These are phyloP conservation scores for Aix galericulata DNA, from an alignment of 2,113 vertebrate genomes.

Conservation along the genomic window DNA sequence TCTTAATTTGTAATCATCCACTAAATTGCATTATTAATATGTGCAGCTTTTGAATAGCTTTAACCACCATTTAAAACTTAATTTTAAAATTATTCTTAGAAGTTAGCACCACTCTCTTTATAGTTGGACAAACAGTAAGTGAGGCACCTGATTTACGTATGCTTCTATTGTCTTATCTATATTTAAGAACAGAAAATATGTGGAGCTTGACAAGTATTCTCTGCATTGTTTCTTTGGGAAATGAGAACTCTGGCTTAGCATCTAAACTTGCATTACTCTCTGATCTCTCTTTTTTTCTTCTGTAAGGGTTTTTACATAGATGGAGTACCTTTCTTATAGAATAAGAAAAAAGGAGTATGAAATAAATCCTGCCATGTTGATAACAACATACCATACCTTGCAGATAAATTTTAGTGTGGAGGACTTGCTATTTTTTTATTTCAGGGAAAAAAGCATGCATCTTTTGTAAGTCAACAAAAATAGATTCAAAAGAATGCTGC, in stretches of 20 bases:
- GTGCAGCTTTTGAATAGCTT: neutral
- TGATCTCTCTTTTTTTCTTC: neutral
- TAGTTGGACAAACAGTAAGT: neutral
- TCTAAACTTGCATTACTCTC: neutral
- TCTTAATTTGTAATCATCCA: neutral
- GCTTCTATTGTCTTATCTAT: neutral
- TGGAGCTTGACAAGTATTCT: neutral
- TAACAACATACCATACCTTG: neutral
- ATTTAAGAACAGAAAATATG: neutral
- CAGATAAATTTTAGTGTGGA: neutral
- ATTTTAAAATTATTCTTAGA: neutral
- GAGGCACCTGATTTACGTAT: neutral
- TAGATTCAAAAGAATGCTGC: neutral
- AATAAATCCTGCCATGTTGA: neutral
- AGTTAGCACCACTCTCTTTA: neutral
- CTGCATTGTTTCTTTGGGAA: neutral
- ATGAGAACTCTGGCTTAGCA: neutral
- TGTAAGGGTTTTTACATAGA: neutral
- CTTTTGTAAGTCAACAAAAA: neutral
- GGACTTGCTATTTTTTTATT: neutral
- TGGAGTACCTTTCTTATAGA: neutral
- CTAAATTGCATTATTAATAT: neutral
- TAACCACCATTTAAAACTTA: neutral
- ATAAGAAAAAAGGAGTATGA: neutral
- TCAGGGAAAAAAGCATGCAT: neutral